Base-by-base conservation (phyloP, 2,888 invertebrate species). In the Lypha dubia region DNA sequence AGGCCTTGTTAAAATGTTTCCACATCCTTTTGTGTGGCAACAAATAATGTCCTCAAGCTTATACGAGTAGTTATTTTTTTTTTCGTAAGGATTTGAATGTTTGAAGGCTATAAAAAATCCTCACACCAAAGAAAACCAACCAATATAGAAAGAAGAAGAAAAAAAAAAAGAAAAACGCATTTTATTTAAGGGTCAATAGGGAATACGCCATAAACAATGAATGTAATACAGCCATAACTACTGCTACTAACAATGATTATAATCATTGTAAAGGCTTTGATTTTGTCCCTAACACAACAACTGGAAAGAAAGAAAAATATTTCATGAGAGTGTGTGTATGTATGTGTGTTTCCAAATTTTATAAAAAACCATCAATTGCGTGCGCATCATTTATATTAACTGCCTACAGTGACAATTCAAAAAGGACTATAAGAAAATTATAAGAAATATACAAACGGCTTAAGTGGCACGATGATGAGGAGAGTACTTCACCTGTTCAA, bases 141-240 rank as follows among this genome's bases (percentile, higher is more conserved):
- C 24, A 49, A n/a, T n/a, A n/a, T n/a, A n/a, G n/a, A n/a, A n/a
- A n/a, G n/a, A n/a, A n/a, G n/a, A n/a, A 65, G 38, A 38, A 24
- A 1, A 56, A n/a, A 6, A 41, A n/a, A 22, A 74, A 38, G 46
- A 38, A 35, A 71, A 76, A 81, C 77, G 41, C 84, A 81, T 84
- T 84, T 84, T 79, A 81, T 84, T 84, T 84, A 84, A 79, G 81
- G 84, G 81, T 84, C 84, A 84, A 81, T 84, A 38, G 84, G 84
- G 84, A 84, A 84, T 84, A 74, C 46, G 49, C 17, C 58, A 60
- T 56, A 56, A 51, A 70, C 63, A 62, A 6, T 53, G 53, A 53
- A 22, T 51, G 70, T 65, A 24, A 63, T 65, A 65, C 58, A 58
- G 46, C 62, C 46, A 20, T 63, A 81, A 70, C 68, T 76, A 24